These are phyloP conservation scores for Zeus faber DNA, from an alignment of 2,113 vertebrate species.

Conservation along the genomic window DNA sequence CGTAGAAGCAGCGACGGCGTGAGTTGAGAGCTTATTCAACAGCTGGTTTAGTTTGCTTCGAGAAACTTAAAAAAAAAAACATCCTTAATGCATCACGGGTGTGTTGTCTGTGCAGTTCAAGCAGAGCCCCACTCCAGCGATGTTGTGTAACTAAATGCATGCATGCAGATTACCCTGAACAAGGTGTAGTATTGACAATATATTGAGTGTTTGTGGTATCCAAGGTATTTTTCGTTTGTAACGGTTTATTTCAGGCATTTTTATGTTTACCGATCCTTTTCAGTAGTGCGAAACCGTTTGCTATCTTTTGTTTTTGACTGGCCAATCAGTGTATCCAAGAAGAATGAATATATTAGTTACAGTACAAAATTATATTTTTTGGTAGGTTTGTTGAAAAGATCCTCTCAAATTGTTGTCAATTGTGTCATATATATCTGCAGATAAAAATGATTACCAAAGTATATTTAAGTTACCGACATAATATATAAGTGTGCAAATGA, in stretches of 20 bases:
- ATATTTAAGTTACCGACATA: conserved; percentile 61
- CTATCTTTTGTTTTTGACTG: conserved; percentile 56
- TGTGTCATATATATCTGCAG: conserved; percentile 57
- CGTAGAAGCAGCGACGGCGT: conserved; percentile 9
- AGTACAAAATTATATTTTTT: conserved; percentile 64
- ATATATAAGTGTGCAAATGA: conserved; percentile 43
- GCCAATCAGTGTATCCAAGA: conserved; percentile 61
- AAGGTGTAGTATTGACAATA: conserved; percentile 73
- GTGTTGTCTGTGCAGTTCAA: conserved; percentile 45
- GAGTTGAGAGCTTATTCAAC: conserved; percentile 16
- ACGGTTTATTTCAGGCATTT: conserved; percentile 41
- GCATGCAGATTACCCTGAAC: conserved; percentile 76
- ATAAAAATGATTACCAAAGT: conserved; percentile 71
- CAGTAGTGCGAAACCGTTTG: conserved; percentile 43
- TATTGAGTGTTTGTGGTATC: conserved; percentile 76
- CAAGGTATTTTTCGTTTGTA: conserved; percentile 66
- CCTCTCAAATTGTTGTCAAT: conserved; percentile 33
- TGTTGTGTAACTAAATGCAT: conserved; percentile 78
- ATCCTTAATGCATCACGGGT: too few species aligned
- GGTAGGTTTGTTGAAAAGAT: conserved; percentile 48
- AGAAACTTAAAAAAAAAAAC: conserved; percentile 14
- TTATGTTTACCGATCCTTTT: too few species aligned
- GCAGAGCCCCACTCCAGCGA: conserved; percentile 68
- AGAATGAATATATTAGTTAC: conserved; percentile 56
- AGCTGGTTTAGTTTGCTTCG: conserved; percentile 20